Base-by-base conservation (phyloP, 1,140 invertebrate species). In the Zaprionus taronus region DNA sequence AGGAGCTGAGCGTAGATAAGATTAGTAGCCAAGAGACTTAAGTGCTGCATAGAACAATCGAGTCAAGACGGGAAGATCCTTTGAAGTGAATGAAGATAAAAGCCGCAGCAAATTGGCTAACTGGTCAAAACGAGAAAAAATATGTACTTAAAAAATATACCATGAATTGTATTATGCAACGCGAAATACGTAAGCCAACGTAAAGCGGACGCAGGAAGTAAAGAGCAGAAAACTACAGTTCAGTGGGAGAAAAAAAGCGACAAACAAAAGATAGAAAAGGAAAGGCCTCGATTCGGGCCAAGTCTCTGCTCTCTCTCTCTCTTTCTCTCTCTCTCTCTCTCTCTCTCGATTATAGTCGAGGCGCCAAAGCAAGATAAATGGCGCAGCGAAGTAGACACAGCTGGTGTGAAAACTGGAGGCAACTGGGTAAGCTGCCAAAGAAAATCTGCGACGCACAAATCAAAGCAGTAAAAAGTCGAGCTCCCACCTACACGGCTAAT, bases 351-450 rank as follows among this genome's bases (percentile, higher is more conserved):
- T 80, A 84, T 87, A 87, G 83, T 86, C 66, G 69, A 78, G 83
- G 83, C 83, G 83, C 83, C 83, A 86, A 80, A 87, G 83, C 83
- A 87, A 86, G 83, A 86, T 83, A 86, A 86, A 86, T 86, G 83
- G 83, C 83, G 63, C 77, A 80, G 83, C 38, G 5, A 87, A 86
- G 83, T 87, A 86, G 87, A 86, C 83, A 86, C 83, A 89, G 78
- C 80, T 77, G 77, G 83, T 86, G 83, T 86, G 77, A 86, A 86
- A 86, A 89, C 66, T 69, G 66, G 22, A 17, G 7, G 51, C 28
- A 72, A 62, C 69, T 64, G 65, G 58, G 67, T 55, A 49, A 60
- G 66, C 51, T 71, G 5, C 17, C 41, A 47, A 47, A 17, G 41
- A 7, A 47, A 17, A 17, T 47, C 41, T 47, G 41, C n/a, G 41